Percentiles rank a stretch among this genome's conserved stretches.
phyloP scores from a whole-genome alignment of 2,888 invertebrate genomes.

The Encarsia formosa region DNA sequence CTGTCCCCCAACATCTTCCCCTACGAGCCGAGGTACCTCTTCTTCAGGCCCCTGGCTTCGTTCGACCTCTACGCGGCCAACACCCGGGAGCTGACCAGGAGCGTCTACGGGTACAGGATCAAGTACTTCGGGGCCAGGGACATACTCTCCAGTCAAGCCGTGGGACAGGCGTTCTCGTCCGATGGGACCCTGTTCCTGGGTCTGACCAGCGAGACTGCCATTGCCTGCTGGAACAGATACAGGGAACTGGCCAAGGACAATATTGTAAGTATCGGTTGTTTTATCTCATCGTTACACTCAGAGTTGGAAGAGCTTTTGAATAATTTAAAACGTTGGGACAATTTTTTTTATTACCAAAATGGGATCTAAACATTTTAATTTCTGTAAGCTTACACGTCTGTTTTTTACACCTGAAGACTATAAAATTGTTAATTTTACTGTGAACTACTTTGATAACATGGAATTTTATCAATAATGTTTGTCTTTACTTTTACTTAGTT shows the following conservation, averaged over 20 bases:
- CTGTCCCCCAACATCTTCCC: conserved; percentile 52
- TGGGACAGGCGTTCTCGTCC: conserved; percentile 26
- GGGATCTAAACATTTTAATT: too few species aligned
- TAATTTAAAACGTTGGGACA: too few species aligned
- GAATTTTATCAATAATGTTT: too few species aligned
- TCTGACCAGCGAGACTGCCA: conserved; percentile 40
- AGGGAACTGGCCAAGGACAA: conserved; percentile 30
- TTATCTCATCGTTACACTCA: too few species aligned
- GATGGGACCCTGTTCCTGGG: conserved; percentile 48
- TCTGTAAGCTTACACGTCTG: too few species aligned
- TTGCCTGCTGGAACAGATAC: conserved; percentile 47
- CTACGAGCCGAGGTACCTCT: conserved; percentile 26
- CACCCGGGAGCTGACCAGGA: conserved; percentile 26
- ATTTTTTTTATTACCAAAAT: too few species aligned
- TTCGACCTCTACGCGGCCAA: conserved; percentile 29
- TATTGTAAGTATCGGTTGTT: conserved; percentile 32
- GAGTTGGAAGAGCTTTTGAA: too few species aligned
- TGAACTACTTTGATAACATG: too few species aligned
- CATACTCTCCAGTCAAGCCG: conserved; percentile 29
- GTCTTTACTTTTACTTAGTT: too few species aligned
- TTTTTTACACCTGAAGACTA: too few species aligned
- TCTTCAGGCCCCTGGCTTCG: conserved; percentile 37
- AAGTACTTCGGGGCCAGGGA: conserved; percentile 28
- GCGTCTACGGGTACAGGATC: conserved; percentile 20
- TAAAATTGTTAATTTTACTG: too few species aligned